Evolutionary conservation across 2,888 invertebrate species (phyloP).

Genomic region (Tachina grossa): DNA sequence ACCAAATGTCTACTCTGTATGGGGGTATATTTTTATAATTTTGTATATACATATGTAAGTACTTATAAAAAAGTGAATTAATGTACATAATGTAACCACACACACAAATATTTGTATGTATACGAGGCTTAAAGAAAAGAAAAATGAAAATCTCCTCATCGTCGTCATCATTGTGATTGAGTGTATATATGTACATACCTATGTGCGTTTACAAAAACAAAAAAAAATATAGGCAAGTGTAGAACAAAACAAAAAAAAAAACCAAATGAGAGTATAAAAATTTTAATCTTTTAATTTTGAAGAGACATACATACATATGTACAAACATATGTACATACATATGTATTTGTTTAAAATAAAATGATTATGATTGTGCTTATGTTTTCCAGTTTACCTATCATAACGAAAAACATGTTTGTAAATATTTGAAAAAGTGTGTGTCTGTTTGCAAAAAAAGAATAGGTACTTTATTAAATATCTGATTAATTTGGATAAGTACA

Average conservation of each 20-base stretch:
- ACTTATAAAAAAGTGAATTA: conserved; percentile 46
- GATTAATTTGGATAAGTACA: background rate
- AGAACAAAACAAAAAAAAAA: conserved; percentile 31
- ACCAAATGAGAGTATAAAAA: conserved; percentile 15
- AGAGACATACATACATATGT: conserved; percentile 5
- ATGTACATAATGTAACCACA: conserved; percentile 58
- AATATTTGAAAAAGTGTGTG: background rate
- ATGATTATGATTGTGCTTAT: background rate
- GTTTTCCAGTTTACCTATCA: conserved; percentile 7
- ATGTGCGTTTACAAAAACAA: conserved; percentile 21
- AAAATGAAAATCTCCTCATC: conserved; percentile 66
- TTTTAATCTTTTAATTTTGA: conserved; percentile 15
- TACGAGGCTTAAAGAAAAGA: conserved; percentile 51
- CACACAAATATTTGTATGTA: conserved; percentile 4
- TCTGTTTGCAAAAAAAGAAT: background rate
- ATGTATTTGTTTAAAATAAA: background rate
- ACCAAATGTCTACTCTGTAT: conserved; percentile 40
- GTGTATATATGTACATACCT: conserved; percentile 23
- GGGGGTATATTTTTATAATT: conserved; percentile 46
- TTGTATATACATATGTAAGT: conserved; percentile 32
- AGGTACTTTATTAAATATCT: too few relatives aligned
- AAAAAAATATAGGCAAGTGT: conserved; percentile 56
- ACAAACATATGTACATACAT: conserved; percentile 3
- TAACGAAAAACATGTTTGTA: background rate
- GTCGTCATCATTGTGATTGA: conserved; percentile 50